Conservation (phyloP, 2,113 vertebrate genomes). For the Pygoscelis antarcticus region DNA sequence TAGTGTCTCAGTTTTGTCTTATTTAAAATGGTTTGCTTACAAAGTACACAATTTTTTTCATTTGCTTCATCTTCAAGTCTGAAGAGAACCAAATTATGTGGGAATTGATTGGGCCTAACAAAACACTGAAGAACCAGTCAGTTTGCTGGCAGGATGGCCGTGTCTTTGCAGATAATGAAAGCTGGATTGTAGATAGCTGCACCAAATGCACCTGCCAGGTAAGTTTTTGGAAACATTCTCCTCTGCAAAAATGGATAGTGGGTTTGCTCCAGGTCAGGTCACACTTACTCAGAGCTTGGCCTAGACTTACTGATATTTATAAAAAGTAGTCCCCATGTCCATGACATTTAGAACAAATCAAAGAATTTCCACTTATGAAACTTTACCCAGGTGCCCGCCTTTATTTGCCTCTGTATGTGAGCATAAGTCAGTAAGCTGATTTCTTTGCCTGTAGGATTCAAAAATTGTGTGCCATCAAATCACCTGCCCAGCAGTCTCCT, state of each 20-base stretch:
- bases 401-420: background rate
- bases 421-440: background rate
- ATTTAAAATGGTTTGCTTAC: background rate
- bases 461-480: conserved; percentile 95
- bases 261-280: background rate
- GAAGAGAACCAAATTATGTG: conserved; percentile 93
- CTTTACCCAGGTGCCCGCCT: background rate
- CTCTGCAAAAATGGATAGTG: background rate
- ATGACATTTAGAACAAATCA: background rate
- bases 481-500: conserved; percentile 89
- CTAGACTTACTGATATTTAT: background rate
- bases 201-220: conserved; percentile 96
- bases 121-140: conserved; percentile 85
- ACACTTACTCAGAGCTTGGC: background rate
- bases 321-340: background rate
- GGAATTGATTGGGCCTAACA: conserved; percentile 87
- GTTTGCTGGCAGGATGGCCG: conserved; percentile 97
- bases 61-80: conserved; percentile 76
- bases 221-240: background rate
- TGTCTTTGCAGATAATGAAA: conserved; percentile 91
- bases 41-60: background rate
- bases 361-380: background rate
- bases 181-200: conserved; percentile 98
- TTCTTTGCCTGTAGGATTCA: conserved; percentile 81
- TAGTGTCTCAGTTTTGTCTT: background rate